Base-by-base conservation (phyloP, 2,888 invertebrate genomes). In the Neria commutata region DNA sequence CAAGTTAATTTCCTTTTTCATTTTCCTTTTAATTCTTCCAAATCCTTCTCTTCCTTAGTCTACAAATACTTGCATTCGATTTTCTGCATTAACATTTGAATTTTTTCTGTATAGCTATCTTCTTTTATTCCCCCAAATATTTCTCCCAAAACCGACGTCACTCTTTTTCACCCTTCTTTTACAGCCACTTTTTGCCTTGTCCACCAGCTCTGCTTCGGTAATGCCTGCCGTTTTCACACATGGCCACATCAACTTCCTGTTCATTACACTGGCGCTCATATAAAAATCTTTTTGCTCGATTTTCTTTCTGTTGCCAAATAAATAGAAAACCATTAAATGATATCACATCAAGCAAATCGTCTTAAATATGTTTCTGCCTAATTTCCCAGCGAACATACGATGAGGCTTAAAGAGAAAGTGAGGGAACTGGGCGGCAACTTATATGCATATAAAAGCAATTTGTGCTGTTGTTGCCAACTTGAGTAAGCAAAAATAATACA, bases 291-390 rank as follows among this genome's bases (percentile, higher is more conserved):
- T n/a, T n/a, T n/a, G n/a, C n/a, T n/a, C n/a, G n/a, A n/a, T n/a
- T n/a, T n/a, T n/a, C n/a, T n/a, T n/a, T n/a, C n/a, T n/a, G n/a
- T n/a, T n/a, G 42, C 40, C 53, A 52, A 63, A 66, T 65, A 68
- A 63, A 66, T 61, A 65, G 64, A 60, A 14, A 67, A 64, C 67
- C 72, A 69, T 70, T 73, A 72, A 67, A 67, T 62, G 67, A 71
- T 66, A 74, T 67, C 71, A 67, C 69, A 72, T 74, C 67, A 74
- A 69, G 65, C 63, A 74, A 72, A 74, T 74, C 71, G 66, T 62
- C 72, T 72, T 74, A 71, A 74, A 72, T 72, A 72, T 71, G 69
- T 69, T 74, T 72, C 74, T 74, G 72, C 72, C 71, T 71, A 72
- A 72, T 72, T 72, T 72, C 67, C 64, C 71, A 68, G 66, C 45